Evolutionary conservation across 2,797 vertebrate species (phyloP), one percentile per base, ranked within the genome.

Genomic region (Dromococcyx pavoninus): DNA sequence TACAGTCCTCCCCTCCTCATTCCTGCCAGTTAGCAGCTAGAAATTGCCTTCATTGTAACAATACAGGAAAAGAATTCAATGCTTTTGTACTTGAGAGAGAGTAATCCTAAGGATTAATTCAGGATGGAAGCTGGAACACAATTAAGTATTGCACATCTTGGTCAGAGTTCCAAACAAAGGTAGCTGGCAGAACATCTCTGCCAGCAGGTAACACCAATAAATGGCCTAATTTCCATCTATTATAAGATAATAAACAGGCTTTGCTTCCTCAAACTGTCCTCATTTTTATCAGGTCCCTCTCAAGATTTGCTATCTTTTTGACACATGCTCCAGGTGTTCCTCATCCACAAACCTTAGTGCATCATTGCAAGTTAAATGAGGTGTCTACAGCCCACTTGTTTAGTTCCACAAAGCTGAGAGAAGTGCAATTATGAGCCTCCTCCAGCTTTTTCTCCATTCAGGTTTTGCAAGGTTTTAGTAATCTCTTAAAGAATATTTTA

Each of bases 81-180:
- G 64, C 60, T 91, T 92, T 84, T 88, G 56, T 84, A 93, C 4
- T 9, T 56, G 60, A 75, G 64, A 89, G 53, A 87, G 57, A 56
- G 70, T 60, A 61, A 50, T 37, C 48, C 71, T 86, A 86, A 90
- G 60, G 70, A 90, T 71, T 57, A 84, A 86, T 71, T 65, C 37
- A 37, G 67, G n/a, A 91, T 65, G 87, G 79, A 94, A 94, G 54
- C 33, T 84, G 74, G 64, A 90, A 64, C 79, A 91, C 88, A 95
- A 93, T 73, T 92, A 67, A 4, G 2, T 25, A 61, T 17, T 85
- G 64, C 53, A 65, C 0, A 0, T 53, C 53, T 84, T 74, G 91
- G 93, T 77, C 86, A 82, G 73, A 69, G 60, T 39, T 86, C 67
- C 91, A 88, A 88, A 92, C 72, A 93, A 85, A 95, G 79, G 73